phyloP scores from a whole-genome alignment of 2,888 invertebrate species.

The Trachelus troglodyta region DNA sequence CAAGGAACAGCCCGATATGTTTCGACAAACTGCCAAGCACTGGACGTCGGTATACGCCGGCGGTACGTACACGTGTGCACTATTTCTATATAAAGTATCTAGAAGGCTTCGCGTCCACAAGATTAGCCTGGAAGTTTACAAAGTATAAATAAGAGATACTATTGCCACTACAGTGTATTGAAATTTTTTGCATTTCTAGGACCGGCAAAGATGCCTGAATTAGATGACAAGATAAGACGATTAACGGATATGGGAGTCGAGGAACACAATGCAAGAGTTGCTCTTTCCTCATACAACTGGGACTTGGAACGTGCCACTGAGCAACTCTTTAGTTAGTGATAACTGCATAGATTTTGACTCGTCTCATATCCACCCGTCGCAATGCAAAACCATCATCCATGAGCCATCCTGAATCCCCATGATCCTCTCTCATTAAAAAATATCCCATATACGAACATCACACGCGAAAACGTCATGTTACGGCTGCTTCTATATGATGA shows the following conservation, averaged over 20 bases:
- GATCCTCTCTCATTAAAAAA: constrained; percentile 39
- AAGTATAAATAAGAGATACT: background rate
- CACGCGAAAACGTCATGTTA: background rate
- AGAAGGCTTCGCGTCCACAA: background rate
- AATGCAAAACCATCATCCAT: constrained; percentile 34
- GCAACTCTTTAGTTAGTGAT: constrained; percentile 82
- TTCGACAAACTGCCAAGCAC: constrained; percentile 90
- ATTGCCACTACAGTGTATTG: background rate
- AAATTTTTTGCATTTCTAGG: constrained; percentile 67
- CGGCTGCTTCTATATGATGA: background rate
- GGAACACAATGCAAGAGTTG: constrained; percentile 88
- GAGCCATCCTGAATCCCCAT: constrained; percentile 41
- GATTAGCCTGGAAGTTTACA: background rate
- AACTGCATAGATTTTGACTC: constrained; percentile 37
- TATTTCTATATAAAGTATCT: background rate
- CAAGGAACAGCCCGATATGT: constrained; percentile 88
- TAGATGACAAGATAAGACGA: constrained; percentile 87
- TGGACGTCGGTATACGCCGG: constrained; percentile 97
- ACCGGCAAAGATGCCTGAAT: constrained; percentile 80
- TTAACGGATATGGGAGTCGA: constrained; percentile 95
- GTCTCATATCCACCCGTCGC: constrained; percentile 32
- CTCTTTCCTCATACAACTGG: constrained; percentile 93
- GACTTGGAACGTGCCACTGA: constrained; percentile 93
- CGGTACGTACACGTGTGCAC: constrained; percentile 67
- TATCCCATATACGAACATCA: constrained; percentile 3